These are phyloP conservation scores for Metellina segmentata DNA, from an alignment of 2,888 invertebrate genomes.

Conservation along the genomic window DNA sequence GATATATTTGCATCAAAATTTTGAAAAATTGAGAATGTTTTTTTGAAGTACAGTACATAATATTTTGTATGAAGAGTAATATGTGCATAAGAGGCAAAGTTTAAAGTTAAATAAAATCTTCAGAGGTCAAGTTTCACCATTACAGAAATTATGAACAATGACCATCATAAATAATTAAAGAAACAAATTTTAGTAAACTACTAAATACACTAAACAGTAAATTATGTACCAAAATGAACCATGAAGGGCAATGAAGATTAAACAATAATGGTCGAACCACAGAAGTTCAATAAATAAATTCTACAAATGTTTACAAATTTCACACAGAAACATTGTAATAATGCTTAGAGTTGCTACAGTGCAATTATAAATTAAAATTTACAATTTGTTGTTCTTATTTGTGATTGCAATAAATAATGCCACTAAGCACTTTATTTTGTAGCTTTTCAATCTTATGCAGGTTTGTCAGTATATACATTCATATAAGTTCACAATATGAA, in stretches of 20 bases:
- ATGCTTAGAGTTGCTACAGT: constrained; percentile 37
- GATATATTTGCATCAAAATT: too few species aligned
- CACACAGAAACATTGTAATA: constrained; percentile 16
- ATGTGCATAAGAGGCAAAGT: too few species aligned
- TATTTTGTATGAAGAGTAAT: background rate
- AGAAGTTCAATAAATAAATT: constrained; percentile 49
- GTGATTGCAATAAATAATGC: constrained; percentile 33
- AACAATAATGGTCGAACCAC: background rate
- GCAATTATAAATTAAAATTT: constrained; percentile 32
- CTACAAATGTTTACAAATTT: constrained; percentile 31
- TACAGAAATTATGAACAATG: constrained; percentile 47
- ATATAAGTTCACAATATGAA: background rate
- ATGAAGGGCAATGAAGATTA: constrained; percentile 28
- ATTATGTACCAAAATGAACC: background rate
- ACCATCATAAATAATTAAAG: constrained; percentile 26
- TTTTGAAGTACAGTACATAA: too few species aligned
- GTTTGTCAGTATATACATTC: constrained; percentile 17
- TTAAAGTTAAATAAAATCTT: background rate
- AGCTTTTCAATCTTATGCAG: constrained; percentile 18
- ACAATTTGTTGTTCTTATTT: constrained; percentile 25
- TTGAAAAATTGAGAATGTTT: too few species aligned
- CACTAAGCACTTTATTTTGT: constrained; percentile 20
- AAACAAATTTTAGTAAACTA: background rate
- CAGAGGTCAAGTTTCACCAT: constrained; percentile 47
- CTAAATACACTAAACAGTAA: constrained; percentile 26